Base-by-base conservation (phyloP, 2,797 vertebrate species). In the Chaetodon trifasciatus region DNA sequence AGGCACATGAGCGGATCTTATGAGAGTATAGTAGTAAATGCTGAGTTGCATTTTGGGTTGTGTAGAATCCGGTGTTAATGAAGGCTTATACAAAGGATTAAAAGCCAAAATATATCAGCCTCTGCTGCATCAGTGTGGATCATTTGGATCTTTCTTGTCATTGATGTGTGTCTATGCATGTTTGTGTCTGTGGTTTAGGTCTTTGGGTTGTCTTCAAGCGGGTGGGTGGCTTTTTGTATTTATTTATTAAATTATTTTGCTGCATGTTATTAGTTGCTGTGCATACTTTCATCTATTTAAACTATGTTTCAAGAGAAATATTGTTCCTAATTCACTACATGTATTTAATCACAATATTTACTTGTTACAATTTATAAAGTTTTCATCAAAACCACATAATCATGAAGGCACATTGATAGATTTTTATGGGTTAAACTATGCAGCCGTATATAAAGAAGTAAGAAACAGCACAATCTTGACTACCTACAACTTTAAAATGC, bases 181-280 rank as follows among this genome's bases (percentile, higher is more conserved):
- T 55, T 21, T 44, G 21, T 7, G 15, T 55, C 52, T 57, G 50
- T 8, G 42, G 42, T 66, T 40, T 16, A 28, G 35, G 23, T 46
- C 28, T n/a, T 66, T 64, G 76, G 60, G 42, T 40, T 72, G 42
- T 53, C 50, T 58, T 49, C 35, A 28, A 35, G 40, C 64, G 28
- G n/a, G 7, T 37, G 49, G 10, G 24, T 53, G 24, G 5, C 7
- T 52, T 50, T 44, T 35, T 53, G 19, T 60, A 42, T 58, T 24
- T 39, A 58, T 76, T 44, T 24, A 56, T 56, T 35, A 15, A 35
- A 60, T n/a, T 57, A 2, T 44, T 44, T 35, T 49, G 3, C 8
- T 28, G 39, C 35, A n/a, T 60, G 1, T 35, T 61, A 52, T 21
- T 17, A 23, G 44, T 58, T 58, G 19, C 35, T 44, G 7, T 8